Base-by-base conservation (phyloP, 2,113 vertebrate species). In the Synodontis membranacea region DNA sequence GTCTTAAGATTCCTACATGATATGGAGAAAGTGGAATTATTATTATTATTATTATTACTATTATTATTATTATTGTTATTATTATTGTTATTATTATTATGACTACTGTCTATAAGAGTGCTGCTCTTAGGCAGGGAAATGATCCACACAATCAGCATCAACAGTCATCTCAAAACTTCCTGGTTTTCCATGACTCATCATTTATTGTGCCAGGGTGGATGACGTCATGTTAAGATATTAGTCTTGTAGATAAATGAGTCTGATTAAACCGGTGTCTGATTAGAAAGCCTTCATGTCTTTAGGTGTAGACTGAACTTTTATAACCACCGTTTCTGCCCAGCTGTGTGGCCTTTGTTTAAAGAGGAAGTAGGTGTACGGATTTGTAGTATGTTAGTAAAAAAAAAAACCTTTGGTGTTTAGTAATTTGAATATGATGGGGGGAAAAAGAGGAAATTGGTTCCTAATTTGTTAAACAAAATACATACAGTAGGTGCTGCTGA, bases 381-480 rank as follows among this genome's bases (percentile, higher is more conserved):
- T 78, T 19, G 48, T 54, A 54, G 75, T 21, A 79, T 23, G 44
- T 34, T 52, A 31, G 75, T 48, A 15, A 75, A 31, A 37, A 34
- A n/a, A n/a, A n/a, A n/a, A n/a, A n/a, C n/a, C 3, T n/a, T 1
- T 34, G 5, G 50, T 23, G 75, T 46, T 74, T 80, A 50, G 21
- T 34, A 6, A 56, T 37, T 19, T 74, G 23, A 74, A 23, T 54
- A 25, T 10, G 11, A 87, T 11, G 84, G 83, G 82, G 84, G n/a
- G n/a, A n/a, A n/a, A 72, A 82, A 75, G 66, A 23, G n/a, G 48
- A 86, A 83, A 81, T 42, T 12, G 9, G 42, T 76, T 42, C 50
- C 50, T 50, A 56, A 78, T 89, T 88, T 88, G 86, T 81, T 80
- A 80, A 88, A 88, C 84, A 90, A 91, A 91, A 62, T 83, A 52